These are phyloP conservation scores for Ditylenchus weischeri DNA, from an alignment of 2,888 invertebrate species.

Conservation along the genomic window DNA sequence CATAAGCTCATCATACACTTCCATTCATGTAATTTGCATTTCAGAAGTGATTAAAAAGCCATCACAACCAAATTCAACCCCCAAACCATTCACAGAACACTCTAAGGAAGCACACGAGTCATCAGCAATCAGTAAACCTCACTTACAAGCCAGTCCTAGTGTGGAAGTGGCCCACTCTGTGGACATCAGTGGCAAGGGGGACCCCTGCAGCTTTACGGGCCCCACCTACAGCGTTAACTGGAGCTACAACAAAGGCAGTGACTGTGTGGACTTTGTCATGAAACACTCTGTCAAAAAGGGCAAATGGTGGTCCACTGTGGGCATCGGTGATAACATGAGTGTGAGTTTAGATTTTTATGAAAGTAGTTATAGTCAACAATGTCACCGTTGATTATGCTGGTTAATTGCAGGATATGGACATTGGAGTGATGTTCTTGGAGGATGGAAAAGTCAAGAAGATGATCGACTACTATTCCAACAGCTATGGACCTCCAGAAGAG, in stretches of 20 bases:
- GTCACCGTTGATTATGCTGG: too few relatives aligned
- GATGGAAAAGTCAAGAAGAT: slow-evolving; percentile 33
- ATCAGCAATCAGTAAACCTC: too few relatives aligned
- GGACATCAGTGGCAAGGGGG: slow-evolving; percentile 39
- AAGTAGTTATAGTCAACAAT: too few relatives aligned
- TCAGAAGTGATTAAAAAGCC: too few relatives aligned
- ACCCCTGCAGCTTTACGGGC: slow-evolving; percentile 38
- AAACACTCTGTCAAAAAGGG: slow-evolving; percentile 34
- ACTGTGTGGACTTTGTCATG: slow-evolving; percentile 38
- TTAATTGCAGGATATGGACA: slow-evolving; percentile 40
- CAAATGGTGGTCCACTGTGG: slow-evolving; percentile 43
- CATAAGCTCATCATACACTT: too few relatives aligned
- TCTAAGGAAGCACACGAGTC: too few relatives aligned
- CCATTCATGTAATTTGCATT: too few relatives aligned
- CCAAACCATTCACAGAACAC: neutral
- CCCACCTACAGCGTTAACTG: slow-evolving; percentile 33
- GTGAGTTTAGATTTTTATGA: slow-evolving; percentile 18
- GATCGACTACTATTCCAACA: slow-evolving; percentile 38
- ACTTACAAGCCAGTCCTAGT: too few relatives aligned
- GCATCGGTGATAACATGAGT: slow-evolving; percentile 43
- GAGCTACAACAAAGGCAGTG: slow-evolving; percentile 34
- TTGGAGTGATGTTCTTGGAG: slow-evolving; percentile 39
- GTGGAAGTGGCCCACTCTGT: slow-evolving; percentile 39
- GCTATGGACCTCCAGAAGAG: slow-evolving; percentile 33
- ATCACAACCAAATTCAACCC: neutral